These are phyloP conservation scores for Leptodactylus fuscus DNA, from an alignment of 2,113 vertebrate species.

Conservation along the genomic window DNA sequence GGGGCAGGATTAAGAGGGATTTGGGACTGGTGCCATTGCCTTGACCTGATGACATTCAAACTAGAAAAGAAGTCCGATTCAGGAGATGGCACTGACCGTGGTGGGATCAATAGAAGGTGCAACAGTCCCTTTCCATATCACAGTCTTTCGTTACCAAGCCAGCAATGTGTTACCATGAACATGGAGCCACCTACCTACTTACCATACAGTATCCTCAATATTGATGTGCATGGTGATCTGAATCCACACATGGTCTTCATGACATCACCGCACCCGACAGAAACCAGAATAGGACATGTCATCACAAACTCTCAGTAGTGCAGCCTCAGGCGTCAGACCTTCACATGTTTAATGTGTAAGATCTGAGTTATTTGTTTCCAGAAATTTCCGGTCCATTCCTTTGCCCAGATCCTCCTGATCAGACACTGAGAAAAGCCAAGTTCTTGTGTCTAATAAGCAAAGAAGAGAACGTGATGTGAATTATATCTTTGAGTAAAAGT, in stretches of 20 bases:
- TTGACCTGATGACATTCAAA: constrained; percentile 25
- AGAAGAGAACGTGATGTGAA: neutral
- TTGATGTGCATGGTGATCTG: neutral
- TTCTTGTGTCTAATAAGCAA: neutral
- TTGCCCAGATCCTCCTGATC: neutral
- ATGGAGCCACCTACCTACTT: neutral
- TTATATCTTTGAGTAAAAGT: neutral
- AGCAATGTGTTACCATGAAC: neutral
- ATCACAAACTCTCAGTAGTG: neutral
- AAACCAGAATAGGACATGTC: neutral
- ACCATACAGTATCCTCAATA: neutral
- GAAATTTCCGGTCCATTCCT: neutral
- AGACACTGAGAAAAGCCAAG: neutral
- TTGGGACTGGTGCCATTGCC: constrained; percentile 20
- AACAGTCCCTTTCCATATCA: neutral
- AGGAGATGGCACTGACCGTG: neutral
- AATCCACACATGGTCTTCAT: neutral
- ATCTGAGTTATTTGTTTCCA: neutral
- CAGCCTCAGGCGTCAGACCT: neutral
- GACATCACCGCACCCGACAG: neutral
- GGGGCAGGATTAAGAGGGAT: constrained; percentile 44
- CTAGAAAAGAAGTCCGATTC: neutral
- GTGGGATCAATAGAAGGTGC: neutral
- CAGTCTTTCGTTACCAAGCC: neutral
- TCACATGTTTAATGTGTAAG: neutral